Evolutionary conservation across 1,140 invertebrate species (phyloP), one percentile per base, ranked within the genome.

Genomic region (Gryllus bimaculatus): DNA sequence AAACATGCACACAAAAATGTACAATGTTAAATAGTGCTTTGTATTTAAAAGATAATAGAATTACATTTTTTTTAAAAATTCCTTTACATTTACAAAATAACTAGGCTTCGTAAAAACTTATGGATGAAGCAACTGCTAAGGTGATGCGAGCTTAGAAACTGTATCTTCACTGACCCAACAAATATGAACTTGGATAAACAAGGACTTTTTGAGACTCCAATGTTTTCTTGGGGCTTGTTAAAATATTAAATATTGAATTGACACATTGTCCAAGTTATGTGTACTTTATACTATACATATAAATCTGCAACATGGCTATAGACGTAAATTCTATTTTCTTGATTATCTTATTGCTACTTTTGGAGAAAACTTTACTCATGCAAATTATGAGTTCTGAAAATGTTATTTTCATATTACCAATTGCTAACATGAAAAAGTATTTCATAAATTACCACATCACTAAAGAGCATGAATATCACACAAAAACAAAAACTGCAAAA

Each of bases 201-300:
- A 66, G 54, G 54, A 66, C 54, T 66, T 66, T 39, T 66, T 13
- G 54, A 66, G 54, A 66, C 54, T 66, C 10, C 10, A 10, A 66
- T 66, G 10, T 66, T 13, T 10, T 18, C 18, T 13, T 13, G 18
- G 54, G 54, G 54, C 18, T 66, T 66, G 54, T 13, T 66, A 10
- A 66, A 66, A 66, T 66, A 18, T 18, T 66, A 13, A 13, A 66
- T 66, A 66, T 7, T 66, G 54, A 66, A 66, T 66, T 66, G 54
- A 66, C 54, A 13, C 54, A 13, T 18, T 66, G 10, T 18, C 54
- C 18, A 39, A 39, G 54, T 66, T 10, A 13, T 18, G 54, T 66
- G 54, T 66, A 66, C 54, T 66, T 66, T 66, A 66, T 66, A 66
- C 54, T 66, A 66, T 66, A 66, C 54, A 66, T 66, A 66, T 66